Base-by-base conservation (phyloP, 2,888 invertebrate species). In the Acronicta aceris region DNA sequence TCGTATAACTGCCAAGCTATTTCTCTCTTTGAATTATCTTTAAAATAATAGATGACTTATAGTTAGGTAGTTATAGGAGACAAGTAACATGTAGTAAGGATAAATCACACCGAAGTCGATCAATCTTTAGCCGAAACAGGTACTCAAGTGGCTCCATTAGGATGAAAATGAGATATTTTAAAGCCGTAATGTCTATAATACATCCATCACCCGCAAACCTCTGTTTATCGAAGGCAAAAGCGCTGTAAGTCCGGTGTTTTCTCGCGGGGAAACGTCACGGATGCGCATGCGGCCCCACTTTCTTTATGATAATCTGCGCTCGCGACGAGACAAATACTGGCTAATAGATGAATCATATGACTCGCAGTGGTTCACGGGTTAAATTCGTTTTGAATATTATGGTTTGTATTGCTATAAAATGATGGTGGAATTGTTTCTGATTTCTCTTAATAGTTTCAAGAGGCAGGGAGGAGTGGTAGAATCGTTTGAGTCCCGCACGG, bases 241-340 rank as follows among this genome's bases (percentile, higher is more conserved):
- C 81, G 78, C 74, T 72, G 61, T 59, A 54, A 54, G 55, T 64
- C 42, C 17, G 47, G 58, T 25, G 70, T 75, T 79, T 78, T 78
- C 81, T 73, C 61, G 65, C 51, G 47, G 66, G 63, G 52, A 68
- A 71, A 62, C 61, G 54, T 56, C 48, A 55, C 71, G 71, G 71
- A 65, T 71, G 75, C 67, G 70, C 72, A 58, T 64, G 33, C 64
- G 81, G 77, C 78, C 84, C 80, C 81, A 87, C 91, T 91, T 91
- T 91, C 91, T 89, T 86, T 89, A 90, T 89, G 88, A 81, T 87
- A 90, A 89, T 88, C 53, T 13, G 41, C 50, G 49, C 65, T 55
- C 48, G 33, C 43, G 25, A 6, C 16, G 50, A 65, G 59, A 59
- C 71, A 59, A 70, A 59, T 65, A 46, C 52, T 58, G 15, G n/a